Conservation (phyloP, 2,113 vertebrate genomes). For the Phylloscopus trochilus region DNA sequence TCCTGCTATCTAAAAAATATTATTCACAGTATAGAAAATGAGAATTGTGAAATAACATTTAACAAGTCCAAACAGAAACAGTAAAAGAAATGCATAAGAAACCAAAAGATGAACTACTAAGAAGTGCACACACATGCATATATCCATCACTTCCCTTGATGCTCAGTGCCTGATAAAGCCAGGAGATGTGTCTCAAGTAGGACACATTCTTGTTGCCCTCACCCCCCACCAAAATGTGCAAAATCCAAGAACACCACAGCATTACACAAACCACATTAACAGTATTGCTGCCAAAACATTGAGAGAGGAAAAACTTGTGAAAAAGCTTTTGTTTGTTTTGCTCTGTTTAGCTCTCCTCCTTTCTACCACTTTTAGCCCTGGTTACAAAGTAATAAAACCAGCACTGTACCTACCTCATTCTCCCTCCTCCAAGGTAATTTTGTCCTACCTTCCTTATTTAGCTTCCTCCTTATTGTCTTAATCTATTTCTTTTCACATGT, state of each 20-base stretch:
- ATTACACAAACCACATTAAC: not conserved
- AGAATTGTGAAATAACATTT: not conserved
- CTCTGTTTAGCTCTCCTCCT: not conserved
- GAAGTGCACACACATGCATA: not conserved
- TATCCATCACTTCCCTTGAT: not conserved
- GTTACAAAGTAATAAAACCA: not conserved
- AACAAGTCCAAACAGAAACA: not conserved
- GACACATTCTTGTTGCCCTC: not conserved
- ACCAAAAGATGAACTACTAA: not conserved
- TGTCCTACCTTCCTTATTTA: not conserved
- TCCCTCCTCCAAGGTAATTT: not conserved
- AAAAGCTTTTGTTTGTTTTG: not conserved
- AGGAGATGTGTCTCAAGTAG: not conserved
- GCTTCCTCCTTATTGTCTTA: slow-evolving; percentile 7
- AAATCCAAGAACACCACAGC: not conserved
- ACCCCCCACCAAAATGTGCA: not conserved
- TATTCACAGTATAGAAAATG: not conserved
- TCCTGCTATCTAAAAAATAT: not conserved
- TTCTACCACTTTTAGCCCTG: not conserved
- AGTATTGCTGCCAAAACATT: not conserved
- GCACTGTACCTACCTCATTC: not conserved
- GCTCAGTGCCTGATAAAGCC: not conserved
- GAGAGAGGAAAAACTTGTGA: not conserved
- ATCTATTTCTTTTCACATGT: not conserved
- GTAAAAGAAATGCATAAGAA: not conserved